Evolutionary conservation across 2,113 vertebrate species (phyloP).

Genomic region (Crotalus tigris): DNA sequence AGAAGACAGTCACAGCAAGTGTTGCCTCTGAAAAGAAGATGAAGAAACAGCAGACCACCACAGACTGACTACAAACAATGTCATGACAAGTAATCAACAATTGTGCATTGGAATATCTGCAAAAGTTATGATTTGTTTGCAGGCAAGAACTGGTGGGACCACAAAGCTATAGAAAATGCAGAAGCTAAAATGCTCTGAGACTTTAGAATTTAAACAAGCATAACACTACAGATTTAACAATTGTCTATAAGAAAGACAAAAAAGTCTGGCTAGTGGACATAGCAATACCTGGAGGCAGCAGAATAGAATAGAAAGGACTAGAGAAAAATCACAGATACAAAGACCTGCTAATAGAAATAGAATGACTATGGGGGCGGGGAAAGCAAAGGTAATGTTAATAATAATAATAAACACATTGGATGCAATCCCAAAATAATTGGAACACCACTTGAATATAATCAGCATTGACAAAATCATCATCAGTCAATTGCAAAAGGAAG

Average conservation of each 20-base stretch:
- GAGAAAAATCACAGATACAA: neutral
- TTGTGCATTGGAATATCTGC: neutral
- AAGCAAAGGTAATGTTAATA: neutral
- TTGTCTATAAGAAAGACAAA: neutral
- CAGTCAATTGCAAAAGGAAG: neutral
- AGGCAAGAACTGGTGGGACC: neutral
- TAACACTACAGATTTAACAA: neutral
- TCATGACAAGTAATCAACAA: neutral
- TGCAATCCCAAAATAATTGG: neutral
- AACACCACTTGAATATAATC: neutral
- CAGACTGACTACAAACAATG: neutral
- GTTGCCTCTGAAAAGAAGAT: neutral
- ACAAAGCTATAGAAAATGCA: neutral
- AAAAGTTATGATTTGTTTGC: neutral
- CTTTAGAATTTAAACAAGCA: neutral
- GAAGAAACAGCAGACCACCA: neutral
- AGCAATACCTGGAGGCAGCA: neutral
- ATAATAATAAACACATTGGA: neutral
- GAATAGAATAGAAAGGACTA: neutral
- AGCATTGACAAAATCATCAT: neutral
- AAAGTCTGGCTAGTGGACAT: neutral
- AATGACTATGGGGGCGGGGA: neutral
- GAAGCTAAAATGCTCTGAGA: neutral
- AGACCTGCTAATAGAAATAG: neutral
- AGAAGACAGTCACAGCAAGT: neutral